Conservation (phyloP, 2,113 vertebrate genomes). For the Austrofundulus limnaeus region DNA sequence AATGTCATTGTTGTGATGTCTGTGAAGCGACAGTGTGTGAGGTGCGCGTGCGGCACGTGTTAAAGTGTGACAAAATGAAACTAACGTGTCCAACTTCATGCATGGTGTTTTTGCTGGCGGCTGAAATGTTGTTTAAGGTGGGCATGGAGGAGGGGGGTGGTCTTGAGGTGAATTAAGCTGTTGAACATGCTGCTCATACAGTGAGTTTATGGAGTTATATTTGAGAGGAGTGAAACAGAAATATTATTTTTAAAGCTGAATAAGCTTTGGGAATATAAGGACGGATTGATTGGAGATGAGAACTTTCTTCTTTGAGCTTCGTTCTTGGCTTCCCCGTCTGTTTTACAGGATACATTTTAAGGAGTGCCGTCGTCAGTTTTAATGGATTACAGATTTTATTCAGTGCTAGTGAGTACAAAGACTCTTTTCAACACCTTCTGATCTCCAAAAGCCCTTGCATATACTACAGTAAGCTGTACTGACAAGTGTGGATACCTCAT, state of each 20-base stretch:
- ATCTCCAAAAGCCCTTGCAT: neutral
- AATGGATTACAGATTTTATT: conserved; percentile 17
- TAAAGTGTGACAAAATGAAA: conserved; percentile 47
- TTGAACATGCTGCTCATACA: neutral
- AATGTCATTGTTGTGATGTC: conserved; percentile 65
- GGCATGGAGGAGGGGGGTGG: neutral
- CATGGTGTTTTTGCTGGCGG: conserved; percentile 16
- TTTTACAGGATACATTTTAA: conserved; percentile 23
- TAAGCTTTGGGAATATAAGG: neutral
- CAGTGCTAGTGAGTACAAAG: neutral
- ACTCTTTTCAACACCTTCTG: neutral
- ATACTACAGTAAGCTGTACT: neutral
- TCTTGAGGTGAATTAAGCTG: conserved; percentile 11
- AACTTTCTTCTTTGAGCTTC: conserved; percentile 29
- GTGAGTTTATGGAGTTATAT: conserved; percentile 27
- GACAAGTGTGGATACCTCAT: neutral
- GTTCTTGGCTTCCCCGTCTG: too few relatives aligned
- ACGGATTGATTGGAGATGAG: too few relatives aligned
- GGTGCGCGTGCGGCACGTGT: conserved; percentile 29
- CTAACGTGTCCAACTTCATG: conserved; percentile 39
- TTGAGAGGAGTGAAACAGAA: neutral
- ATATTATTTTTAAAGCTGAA: neutral
- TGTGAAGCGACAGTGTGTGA: conserved; percentile 27
- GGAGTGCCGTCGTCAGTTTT: conserved; percentile 6
- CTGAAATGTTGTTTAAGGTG: conserved; percentile 1